Evolutionary conservation across 2,888 invertebrate genomes (phyloP), one percentile per base, ranked within the genome.

Genomic region (Thelaira solivaga): DNA sequence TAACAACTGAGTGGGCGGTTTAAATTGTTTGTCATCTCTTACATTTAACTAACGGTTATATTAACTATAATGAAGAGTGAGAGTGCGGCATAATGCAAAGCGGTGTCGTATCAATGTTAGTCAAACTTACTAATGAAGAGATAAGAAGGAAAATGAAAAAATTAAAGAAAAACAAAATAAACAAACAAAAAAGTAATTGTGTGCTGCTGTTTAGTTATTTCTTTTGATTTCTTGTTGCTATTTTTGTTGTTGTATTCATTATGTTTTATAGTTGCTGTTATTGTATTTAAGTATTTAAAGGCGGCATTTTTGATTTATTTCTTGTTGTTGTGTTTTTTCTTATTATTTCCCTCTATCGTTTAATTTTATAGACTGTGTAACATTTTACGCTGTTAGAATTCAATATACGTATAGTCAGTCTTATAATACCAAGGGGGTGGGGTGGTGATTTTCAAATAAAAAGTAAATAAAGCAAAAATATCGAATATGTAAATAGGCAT

Each of bases 281-380:
- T 22, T 45, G 34, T 55, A 29, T 57, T 73, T 31, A 43, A 49
- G 57, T 64, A 62, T 80, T 76, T 64, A 64, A n/a, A 74, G 71
- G 65, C 72, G 76, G 76, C 61, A 73, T 65, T 67, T 71, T 77
- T 73, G 77, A 73, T 73, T 73, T 77, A 65, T 73, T 76, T 69
- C 47, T 64, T 64, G 11, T 22, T 71, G 39, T 59, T 43, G 41
- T 53, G 16, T 71, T 10, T 53, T 29, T 36, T 36, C 51, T 39
- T 59, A 2, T 55, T 49, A 39, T 53, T 31, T 75, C 31, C 49
- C 31, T 53, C 57, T 65, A 71, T 65, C 36, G 53, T 36, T 59
- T 59, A 67, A 59, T 67, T 71, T 65, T 65, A 67, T 67, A 67
- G 67, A 74, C 59, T 22, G 45, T 67, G 67, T 67, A 74, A 67